A percentile compares a stretch with the other conserved stretches of the same genome.
phyloP scores from a whole-genome alignment of 2,888 invertebrate species.

The Pollenia angustigena region DNA sequence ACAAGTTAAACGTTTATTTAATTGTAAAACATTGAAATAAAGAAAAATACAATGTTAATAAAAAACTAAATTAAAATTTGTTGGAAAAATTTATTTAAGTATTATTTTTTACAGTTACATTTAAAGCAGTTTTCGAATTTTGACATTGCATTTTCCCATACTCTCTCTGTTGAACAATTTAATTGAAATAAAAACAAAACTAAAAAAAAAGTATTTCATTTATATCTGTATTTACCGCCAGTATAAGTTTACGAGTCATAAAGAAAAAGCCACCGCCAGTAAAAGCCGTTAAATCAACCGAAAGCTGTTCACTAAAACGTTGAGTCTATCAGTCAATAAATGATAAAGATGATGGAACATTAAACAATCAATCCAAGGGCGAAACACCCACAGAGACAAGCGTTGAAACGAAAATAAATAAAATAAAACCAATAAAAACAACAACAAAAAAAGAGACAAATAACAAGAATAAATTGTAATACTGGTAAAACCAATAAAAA shows the following conservation, averaged over 20 bases:
- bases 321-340: slow-evolving; percentile 77
- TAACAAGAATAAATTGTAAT: not conserved
- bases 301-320: slow-evolving; percentile 80
- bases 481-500: not conserved
- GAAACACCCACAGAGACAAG: not conserved
- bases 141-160: no score
- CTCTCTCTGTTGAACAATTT: not conserved
- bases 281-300: slow-evolving; percentile 80
- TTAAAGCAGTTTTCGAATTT: no score
- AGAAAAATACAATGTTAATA: not conserved
- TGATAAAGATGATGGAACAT: not conserved
- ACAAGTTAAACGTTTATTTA: no score
- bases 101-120: no score
- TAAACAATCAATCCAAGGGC: no score
- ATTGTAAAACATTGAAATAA: not conserved
- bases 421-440: slow-evolving; percentile 19
- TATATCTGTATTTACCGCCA: slow-evolving; percentile 77
- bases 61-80: no score
- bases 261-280: slow-evolving; percentile 82
- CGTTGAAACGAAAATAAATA: slow-evolving; percentile 10
- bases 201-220: slow-evolving; percentile 6
- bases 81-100: no score
- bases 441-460: not conserved
- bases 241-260: slow-evolving; percentile 80
- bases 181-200: slow-evolving; percentile 11